These are phyloP conservation scores for Gobionotothen gibberifrons DNA, from an alignment of 2,797 vertebrate genomes.

Conservation along the genomic window DNA sequence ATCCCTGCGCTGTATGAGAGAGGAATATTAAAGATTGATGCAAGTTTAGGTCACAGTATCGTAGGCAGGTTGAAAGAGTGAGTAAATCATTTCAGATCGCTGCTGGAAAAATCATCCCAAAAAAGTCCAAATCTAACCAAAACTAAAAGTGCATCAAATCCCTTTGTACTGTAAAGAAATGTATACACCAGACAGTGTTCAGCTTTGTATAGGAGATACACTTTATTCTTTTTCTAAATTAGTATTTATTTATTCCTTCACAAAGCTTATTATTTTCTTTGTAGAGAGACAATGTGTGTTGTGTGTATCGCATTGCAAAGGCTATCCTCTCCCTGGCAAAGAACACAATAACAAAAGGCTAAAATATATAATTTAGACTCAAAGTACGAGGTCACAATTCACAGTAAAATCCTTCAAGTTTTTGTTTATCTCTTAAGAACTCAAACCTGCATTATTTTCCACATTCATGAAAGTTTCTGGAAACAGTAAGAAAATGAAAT, in stretches of 20 bases:
- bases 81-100: slow-evolving; percentile 1
- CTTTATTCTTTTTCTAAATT: slow-evolving; percentile 92
- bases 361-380: slow-evolving; percentile 91
- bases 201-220: slow-evolving; percentile 88
- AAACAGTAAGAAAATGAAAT: slow-evolving; percentile 82
- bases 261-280: slow-evolving; percentile 85
- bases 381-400: slow-evolving; percentile 98
- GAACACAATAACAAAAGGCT: slow-evolving; percentile 83
- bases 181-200: slow-evolving; percentile 89
- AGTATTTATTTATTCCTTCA: slow-evolving; percentile 89
- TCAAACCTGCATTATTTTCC: slow-evolving; percentile 88
- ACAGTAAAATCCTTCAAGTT: slow-evolving; percentile 99
- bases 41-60: slow-evolving; percentile 14
- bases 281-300: slow-evolving; percentile 89
- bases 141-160: slow-evolving; percentile 7
- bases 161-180: slow-evolving; percentile 51
- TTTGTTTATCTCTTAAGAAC: slow-evolving; percentile 84
- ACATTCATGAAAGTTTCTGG: slow-evolving; percentile 84
- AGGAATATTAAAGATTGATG: slow-evolving; percentile 42
- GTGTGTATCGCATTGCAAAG: slow-evolving; percentile 85
- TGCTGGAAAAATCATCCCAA: not conserved
- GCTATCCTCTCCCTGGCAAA: slow-evolving; percentile 86
- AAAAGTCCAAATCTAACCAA: slow-evolving; percentile 8
- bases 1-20: slow-evolving; percentile 18
- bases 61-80: not conserved